Conservation (phyloP, 2,797 vertebrate genomes). For the Sparus aurata region DNA sequence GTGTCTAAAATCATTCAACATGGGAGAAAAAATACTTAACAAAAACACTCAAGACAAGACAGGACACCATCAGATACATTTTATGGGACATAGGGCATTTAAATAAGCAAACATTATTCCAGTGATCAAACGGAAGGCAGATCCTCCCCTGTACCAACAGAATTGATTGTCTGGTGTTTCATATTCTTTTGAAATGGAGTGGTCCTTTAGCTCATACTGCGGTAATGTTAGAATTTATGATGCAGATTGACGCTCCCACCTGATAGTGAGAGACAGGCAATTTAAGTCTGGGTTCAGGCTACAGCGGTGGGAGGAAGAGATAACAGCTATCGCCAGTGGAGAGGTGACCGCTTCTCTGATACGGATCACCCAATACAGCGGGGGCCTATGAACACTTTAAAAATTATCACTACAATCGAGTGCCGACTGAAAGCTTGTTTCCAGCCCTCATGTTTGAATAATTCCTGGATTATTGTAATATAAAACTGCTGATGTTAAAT, state of each 20-base stretch:
- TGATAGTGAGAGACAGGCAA: constrained; percentile 60
- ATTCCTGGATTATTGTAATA: constrained; percentile 34
- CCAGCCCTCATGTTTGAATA: constrained; percentile 51
- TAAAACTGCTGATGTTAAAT: constrained; percentile 14
- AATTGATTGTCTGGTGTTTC: constrained; percentile 40
- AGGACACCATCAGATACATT: constrained; percentile 24
- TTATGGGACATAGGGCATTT: constrained; percentile 6
- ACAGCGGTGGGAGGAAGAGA: constrained; percentile 52
- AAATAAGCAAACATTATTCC: constrained; percentile 6
- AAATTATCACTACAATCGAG: constrained; percentile 54
- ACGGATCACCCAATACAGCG: constrained; percentile 61
- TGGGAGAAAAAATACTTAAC: constrained; percentile 5
- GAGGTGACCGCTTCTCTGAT: constrained; percentile 54
- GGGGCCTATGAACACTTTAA: constrained; percentile 50
- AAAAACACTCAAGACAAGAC: background rate
- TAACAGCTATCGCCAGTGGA: constrained; percentile 56
- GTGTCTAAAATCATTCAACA: constrained; percentile 11
- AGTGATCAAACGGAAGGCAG: constrained; percentile 36
- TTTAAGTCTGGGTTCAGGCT: constrained; percentile 59
- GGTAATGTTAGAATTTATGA: constrained; percentile 49
- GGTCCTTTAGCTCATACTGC: constrained; percentile 15
- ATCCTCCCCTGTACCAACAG: constrained; percentile 35
- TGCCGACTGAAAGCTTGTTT: constrained; percentile 49
- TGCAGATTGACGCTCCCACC: constrained; percentile 54
- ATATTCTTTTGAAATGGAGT: constrained; percentile 32